These are phyloP conservation scores for Pantherophis guttatus DNA, from an alignment of 2,113 vertebrate genomes.

Conservation along the genomic window DNA sequence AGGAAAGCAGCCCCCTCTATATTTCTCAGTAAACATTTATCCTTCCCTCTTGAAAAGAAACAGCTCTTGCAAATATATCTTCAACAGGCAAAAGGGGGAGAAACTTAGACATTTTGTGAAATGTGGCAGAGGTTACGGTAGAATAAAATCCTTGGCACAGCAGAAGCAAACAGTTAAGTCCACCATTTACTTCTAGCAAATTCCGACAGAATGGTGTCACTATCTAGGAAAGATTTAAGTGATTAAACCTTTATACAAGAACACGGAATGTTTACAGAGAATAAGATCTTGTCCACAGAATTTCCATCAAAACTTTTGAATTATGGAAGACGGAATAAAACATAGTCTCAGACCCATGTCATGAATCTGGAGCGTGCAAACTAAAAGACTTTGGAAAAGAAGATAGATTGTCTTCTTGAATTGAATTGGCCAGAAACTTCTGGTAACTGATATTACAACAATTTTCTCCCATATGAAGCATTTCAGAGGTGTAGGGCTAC, in stretches of 20 bases:
- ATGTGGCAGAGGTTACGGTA: not conserved
- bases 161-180: not conserved
- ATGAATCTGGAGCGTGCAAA: not conserved
- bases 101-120: not conserved
- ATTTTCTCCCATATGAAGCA: not conserved
- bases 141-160: not conserved
- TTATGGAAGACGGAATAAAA: not conserved
- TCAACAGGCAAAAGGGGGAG: not conserved
- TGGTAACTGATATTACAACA: not conserved
- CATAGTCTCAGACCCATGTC: rapidly evolving
- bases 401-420: not conserved
- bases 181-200: constrained; percentile 41
- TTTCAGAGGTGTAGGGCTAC: not conserved
- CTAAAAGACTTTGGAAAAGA: not conserved
- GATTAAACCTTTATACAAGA: constrained; percentile 51
- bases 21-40: constrained; percentile 5
- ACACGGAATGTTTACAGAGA: constrained; percentile 37
- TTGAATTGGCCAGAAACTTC: not conserved
- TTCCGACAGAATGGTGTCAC: constrained; percentile 44
- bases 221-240: constrained; percentile 45
- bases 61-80: not conserved
- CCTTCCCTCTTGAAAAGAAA: constrained; percentile 1
- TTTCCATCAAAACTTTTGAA: constrained; percentile 23
- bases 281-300: constrained; percentile 42
- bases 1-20: not conserved